phyloP scores from a whole-genome alignment of 1,140 invertebrate species.

The Drosophila chauvacae region DNA sequence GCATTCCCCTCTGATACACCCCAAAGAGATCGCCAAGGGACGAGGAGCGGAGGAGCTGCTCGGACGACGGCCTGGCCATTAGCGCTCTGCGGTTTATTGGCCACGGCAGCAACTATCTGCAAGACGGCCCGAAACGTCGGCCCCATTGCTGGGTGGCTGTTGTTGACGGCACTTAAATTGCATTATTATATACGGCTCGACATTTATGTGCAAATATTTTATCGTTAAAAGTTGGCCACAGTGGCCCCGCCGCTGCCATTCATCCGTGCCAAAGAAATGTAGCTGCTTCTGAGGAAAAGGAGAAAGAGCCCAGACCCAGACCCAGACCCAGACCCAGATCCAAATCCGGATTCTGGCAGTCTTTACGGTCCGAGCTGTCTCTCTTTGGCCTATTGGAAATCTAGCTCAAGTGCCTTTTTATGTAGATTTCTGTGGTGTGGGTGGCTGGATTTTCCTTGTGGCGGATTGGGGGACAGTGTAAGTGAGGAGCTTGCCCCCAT shows the following conservation, averaged over 20 bases:
- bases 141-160: conserved; percentile 18
- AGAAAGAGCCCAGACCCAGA: conserved; percentile 12
- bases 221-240: conserved; percentile 70
- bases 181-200: conserved; percentile 80
- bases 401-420: conserved; percentile 75
- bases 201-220: conserved; percentile 83
- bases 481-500: background rate
- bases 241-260: conserved; percentile 42
- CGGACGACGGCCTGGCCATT: conserved; percentile 48
- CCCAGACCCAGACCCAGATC: conserved; percentile 18
- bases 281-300: conserved; percentile 6
- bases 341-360: conserved; percentile 23
- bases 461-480: conserved; percentile 12
- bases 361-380: conserved; percentile 37
- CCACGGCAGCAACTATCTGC: conserved; percentile 59
- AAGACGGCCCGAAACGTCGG: conserved; percentile 24
- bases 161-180: conserved; percentile 65
- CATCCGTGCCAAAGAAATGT: conserved; percentile 38
- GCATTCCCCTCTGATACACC: conserved; percentile 48
- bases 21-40: conserved; percentile 5
- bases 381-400: conserved; percentile 47
- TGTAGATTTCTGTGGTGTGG: conserved; percentile 59
- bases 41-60: background rate
- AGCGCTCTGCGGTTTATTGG: conserved; percentile 78
- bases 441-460: background rate